Evolutionary conservation across 1,140 invertebrate species (phyloP), one percentile per base, ranked within the genome.

Genomic region (Reticulitermes speratus): DNA sequence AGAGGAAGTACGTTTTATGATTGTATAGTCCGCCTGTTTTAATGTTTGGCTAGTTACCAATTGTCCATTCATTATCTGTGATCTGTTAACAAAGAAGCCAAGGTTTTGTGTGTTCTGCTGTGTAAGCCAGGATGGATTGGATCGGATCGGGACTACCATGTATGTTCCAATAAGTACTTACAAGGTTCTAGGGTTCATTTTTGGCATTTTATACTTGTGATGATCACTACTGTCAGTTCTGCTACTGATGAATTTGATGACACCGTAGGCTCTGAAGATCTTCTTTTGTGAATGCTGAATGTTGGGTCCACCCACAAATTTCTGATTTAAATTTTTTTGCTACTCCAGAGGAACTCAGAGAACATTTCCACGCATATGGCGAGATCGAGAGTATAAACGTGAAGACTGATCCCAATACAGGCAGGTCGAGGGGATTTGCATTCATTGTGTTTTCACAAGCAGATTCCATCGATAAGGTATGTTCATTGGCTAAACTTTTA

Each of bases 331-430:
- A 9, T 82, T 82, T 82, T 82, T 90, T 89, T 92, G 38, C 38
- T 38, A 38, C 95, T 94, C 21, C 93, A 98, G 97, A 97, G 95
- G 97, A 98, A 94, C 92, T 98, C 83, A 94, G 96, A 89, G 97
- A 98, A 89, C 96, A 98, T 91, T 98, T 98, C 91, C 94, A 95
- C 88, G 94, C 96, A 89, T 98, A 96, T 92, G 97, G 97, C 87
- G 96, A 97, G 89, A 97, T 98, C 88, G 96, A 97, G 90, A 97
- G 97, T 91, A 97, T 98, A 89, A 98, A 97, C 93, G 96, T 98
- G 16, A 98, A 98, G 91, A 97, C 96, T 90, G 97, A 98, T 91
- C 96, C 96, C 25, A 96, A 95, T 89, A 98, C 97, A 55, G 97
- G 97, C 83, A 93, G 97, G 89, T 97, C 97, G 44, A 92, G 97